Evolutionary conservation across 2,797 vertebrate genomes (phyloP).

Genomic region (Australoheros facetus): DNA sequence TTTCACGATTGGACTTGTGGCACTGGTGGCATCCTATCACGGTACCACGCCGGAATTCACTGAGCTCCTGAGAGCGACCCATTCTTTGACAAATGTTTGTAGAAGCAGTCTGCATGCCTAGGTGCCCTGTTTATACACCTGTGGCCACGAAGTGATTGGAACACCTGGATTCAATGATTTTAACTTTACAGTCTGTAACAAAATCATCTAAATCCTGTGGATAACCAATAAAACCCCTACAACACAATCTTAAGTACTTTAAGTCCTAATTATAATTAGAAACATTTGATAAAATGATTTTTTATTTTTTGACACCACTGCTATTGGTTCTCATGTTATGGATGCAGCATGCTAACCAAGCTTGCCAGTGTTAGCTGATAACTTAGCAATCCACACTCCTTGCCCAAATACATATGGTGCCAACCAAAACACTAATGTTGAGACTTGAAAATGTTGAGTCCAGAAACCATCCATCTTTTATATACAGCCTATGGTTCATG

Average conservation of each 20-base stretch:
- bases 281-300: neutral
- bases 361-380: neutral
- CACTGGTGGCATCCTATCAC: too few species aligned
- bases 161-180: neutral
- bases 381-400: neutral
- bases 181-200: neutral
- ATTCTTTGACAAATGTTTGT: too few species aligned
- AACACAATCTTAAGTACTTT: neutral
- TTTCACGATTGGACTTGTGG: too few species aligned
- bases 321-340: neutral
- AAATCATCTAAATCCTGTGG: neutral
- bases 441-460: neutral
- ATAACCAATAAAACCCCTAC: neutral
- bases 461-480: neutral
- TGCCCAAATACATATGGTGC: neutral
- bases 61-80: too few species aligned
- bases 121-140: too few species aligned
- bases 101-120: too few species aligned
- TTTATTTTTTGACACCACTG: neutral
- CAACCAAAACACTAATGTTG: fast-evolving
- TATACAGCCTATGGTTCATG: neutral
- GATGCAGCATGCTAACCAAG: neutral
- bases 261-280: neutral
- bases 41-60: too few species aligned
- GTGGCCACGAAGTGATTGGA: too few species aligned